These are phyloP conservation scores for Episyrphus balteatus DNA, from an alignment of 1,140 invertebrate species.

Conservation along the genomic window DNA sequence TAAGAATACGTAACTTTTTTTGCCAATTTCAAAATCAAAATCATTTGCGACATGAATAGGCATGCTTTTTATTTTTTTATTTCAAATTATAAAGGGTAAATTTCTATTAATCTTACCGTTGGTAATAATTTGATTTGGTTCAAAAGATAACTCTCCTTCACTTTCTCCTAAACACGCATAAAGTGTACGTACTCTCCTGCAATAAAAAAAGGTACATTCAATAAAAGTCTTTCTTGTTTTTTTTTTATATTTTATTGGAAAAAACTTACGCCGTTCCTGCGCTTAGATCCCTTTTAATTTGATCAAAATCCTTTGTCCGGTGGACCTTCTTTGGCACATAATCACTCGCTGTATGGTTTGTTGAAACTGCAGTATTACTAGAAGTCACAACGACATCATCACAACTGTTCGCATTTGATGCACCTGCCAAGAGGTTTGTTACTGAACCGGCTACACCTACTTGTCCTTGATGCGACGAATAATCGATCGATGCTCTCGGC, in stretches of 20 bases:
- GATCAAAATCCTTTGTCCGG: conserved; percentile 32
- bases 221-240: neutral
- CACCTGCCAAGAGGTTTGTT: conserved; percentile 10
- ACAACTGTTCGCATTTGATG: conserved; percentile 11
- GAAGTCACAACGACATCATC: conserved; percentile 30
- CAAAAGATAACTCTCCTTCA: conserved; percentile 93
- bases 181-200: conserved; percentile 74
- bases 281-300: conserved; percentile 30
- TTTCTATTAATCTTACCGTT: conserved; percentile 62
- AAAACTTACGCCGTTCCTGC: conserved; percentile 31
- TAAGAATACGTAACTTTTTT: no score
- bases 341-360: conserved; percentile 18
- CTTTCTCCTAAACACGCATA: conserved; percentile 94
- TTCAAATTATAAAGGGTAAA: neutral
- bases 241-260: neutral
- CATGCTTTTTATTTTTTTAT: no score
- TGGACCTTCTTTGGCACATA: conserved; percentile 34
- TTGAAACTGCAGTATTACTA: conserved; percentile 12
- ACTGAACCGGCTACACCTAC: conserved; percentile 5
- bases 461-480: no score
- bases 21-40: no score
- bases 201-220: conserved; percentile 12
- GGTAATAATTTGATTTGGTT: conserved; percentile 95
- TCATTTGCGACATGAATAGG: no score
- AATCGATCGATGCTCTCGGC: no score